Evolutionary conservation across 2,797 vertebrate species (phyloP), one percentile per base, ranked within the genome.

Genomic region (Pygocentrus nattereri): DNA sequence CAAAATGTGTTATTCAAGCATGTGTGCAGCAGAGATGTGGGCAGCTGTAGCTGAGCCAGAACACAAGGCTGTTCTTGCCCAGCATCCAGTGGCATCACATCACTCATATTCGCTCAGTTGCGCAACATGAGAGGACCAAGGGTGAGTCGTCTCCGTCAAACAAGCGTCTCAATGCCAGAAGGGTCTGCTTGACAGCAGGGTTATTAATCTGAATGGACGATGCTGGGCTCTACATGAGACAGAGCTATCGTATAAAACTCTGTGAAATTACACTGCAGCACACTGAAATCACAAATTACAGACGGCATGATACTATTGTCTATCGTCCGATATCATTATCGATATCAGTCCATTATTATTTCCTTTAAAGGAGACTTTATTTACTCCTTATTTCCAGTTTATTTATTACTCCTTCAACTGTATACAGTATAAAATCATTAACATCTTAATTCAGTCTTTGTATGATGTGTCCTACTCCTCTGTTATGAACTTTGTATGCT

Each of bases 11-110:
- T 68, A 50, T 54, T 62, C 58, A 56, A 19, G 64, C 31, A n/a
- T 31, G 31, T 68, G 50, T n/a, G 19, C 62, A 38, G 76, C 8
- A 25, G 75, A 16, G 54, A 74, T 59, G 76, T 58, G 59, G 75
- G 75, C 75, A 56, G 68, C 27, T 73, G 69, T 34, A 38, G 69
- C 59, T 16, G 71, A 74, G 10, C 38, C 69, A 78, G 70, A 79
- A 79, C 54, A 31, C 71, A 10, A 41, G 19, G 70, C 62, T 69
- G 62, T 68, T 74, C 61, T 31, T 74, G 69, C 52, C 30, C 62
- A 73, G 68, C 34, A 30, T 73, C 61, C 52, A 74, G 62, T 38
- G 70, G 61, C 70, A 74, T 59, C 50, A 19, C 41, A 41, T 61
- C 62, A 10, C 50, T 56, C 52, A 54, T 34, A 38, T 34, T 58